phyloP scores from a whole-genome alignment of 2,113 vertebrate species.

The Paratilapia polleni region DNA sequence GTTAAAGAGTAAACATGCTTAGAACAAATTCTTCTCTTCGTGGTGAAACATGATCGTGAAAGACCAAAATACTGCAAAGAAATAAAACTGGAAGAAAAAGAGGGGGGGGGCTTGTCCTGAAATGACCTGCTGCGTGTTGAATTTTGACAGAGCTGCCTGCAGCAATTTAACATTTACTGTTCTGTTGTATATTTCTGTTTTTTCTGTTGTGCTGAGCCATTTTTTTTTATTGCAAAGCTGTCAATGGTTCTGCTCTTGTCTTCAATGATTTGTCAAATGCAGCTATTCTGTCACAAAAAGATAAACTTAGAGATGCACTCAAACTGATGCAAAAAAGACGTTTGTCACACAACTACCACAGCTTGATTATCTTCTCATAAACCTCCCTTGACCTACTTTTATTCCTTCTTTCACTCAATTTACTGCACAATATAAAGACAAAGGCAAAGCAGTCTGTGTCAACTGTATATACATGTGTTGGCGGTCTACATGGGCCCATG shows the following conservation, averaged over 20 bases:
- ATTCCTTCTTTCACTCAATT: neutral
- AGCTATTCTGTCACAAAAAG: slow-evolving; percentile 15
- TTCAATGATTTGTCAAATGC: slow-evolving; percentile 33
- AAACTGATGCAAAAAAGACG: neutral
- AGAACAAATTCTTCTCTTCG: neutral
- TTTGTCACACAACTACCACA: neutral
- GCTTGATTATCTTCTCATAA: neutral
- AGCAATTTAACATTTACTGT: slow-evolving; percentile 13
- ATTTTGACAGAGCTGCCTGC: slow-evolving; percentile 13
- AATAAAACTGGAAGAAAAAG: neutral
- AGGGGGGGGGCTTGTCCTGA: neutral
- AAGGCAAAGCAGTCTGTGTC: neutral
- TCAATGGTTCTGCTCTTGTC: slow-evolving; percentile 26
- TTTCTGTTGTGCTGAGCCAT: neutral
- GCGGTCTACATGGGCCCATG: neutral
- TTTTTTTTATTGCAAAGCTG: neutral
- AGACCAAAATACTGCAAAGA: neutral
- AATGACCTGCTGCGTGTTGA: neutral
- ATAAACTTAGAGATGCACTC: neutral
- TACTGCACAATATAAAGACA: neutral
- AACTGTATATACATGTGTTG: neutral
- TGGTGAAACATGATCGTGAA: neutral
- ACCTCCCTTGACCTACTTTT: neutral
- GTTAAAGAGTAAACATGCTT: neutral
- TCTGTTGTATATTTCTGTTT: slow-evolving; percentile 1